A percentile compares a stretch with the other conserved stretches of the same genome.
phyloP scores from a whole-genome alignment of 2,797 vertebrate species.

The Diceros bicornis region DNA sequence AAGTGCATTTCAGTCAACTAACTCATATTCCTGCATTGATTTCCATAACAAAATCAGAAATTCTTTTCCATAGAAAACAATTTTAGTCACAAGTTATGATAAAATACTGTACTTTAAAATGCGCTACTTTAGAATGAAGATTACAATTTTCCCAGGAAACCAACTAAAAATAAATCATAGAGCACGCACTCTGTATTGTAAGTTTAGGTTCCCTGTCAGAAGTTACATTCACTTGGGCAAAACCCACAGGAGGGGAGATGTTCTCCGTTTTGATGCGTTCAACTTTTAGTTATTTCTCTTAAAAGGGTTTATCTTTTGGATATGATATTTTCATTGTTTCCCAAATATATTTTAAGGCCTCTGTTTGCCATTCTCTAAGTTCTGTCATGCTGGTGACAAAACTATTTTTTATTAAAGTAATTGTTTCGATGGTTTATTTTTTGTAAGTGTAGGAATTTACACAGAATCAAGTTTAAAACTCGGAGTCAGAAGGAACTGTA shows the following conservation, averaged over 20 bases:
- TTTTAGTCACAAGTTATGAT: slow-evolving; percentile 9
- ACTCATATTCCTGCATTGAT: slow-evolving; percentile 29
- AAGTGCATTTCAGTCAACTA: background rate
- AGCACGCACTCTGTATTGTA: background rate
- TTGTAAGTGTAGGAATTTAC: background rate
- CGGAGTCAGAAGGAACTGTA: background rate
- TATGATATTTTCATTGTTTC: background rate
- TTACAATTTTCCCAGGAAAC: slow-evolving; percentile 48
- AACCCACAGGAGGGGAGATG: background rate
- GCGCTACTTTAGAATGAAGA: slow-evolving; percentile 40
- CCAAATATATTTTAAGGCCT: background rate
- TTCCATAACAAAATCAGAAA: slow-evolving; percentile 52
- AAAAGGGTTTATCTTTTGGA: background rate
- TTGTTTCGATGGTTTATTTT: background rate
- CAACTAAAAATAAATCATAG: slow-evolving; percentile 55
- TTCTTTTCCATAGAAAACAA: slow-evolving; percentile 68
- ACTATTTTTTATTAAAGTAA: slow-evolving; percentile 8
- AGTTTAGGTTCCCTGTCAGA: background rate
- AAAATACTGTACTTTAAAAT: slow-evolving; percentile 65
- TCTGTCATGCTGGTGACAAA: background rate
- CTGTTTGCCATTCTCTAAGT: background rate
- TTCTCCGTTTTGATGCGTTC: background rate
- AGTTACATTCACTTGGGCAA: background rate
- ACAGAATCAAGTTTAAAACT: background rate
- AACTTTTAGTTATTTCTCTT: background rate